Conservation (phyloP, 2,888 invertebrate genomes). For the Nephrotoma flavescens region DNA sequence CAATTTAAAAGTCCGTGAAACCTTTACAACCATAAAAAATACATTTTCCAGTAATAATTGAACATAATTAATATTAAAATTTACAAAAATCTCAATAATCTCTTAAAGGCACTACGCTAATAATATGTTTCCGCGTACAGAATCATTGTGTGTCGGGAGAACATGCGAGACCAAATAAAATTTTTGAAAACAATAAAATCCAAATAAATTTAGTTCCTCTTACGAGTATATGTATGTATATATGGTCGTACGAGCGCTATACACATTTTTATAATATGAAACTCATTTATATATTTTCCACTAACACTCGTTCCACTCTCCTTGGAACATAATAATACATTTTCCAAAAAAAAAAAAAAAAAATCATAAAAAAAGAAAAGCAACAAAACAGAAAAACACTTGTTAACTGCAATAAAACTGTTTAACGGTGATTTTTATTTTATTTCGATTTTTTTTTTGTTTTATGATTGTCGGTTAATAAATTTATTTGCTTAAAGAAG, state of each 20-base stretch:
- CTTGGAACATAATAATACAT: neutral
- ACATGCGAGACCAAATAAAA: neutral
- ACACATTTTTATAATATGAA: neutral
- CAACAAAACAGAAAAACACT: conserved; percentile 2
- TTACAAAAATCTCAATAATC: too few species aligned
- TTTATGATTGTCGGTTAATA: conserved; percentile 4
- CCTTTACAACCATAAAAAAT: too few species aligned
- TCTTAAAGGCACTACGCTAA: too few species aligned
- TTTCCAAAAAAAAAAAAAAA: neutral
- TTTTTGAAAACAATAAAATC: neutral
- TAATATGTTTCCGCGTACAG: neutral
- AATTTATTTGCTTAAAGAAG: conserved; percentile 3
- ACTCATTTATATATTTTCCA: neutral
- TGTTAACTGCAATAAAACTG: conserved; percentile 5
- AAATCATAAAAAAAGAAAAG: neutral
- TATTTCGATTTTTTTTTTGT: conserved; percentile 4
- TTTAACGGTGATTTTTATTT: conserved; percentile 6
- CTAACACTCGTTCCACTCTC: neutral
- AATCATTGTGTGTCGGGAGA: neutral
- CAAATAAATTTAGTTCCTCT: neutral
- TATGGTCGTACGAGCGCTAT: neutral
- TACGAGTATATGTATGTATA: neutral
- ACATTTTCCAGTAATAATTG: too few species aligned
- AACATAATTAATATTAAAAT: too few species aligned
- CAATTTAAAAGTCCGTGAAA: too few species aligned